Evolutionary conservation across 2,113 vertebrate genomes (phyloP).

Genomic region (Montifringilla adamsi): DNA sequence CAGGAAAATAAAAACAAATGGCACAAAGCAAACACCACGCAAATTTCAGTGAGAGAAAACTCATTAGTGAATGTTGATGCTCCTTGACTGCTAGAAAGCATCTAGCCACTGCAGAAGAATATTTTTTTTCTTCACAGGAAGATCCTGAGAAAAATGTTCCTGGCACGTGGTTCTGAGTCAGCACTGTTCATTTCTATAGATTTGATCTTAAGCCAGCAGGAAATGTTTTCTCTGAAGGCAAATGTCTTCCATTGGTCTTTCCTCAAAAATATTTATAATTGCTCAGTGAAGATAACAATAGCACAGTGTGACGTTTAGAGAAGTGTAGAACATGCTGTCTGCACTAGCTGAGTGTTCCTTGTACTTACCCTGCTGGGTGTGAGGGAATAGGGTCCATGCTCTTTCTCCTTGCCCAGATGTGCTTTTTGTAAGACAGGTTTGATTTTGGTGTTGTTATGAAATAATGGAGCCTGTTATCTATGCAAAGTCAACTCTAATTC

Average conservation of each 20-base stretch:
- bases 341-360: neutral
- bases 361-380: neutral
- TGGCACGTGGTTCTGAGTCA: neutral
- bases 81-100: neutral
- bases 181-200: neutral
- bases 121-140: neutral
- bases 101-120: neutral
- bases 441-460: neutral
- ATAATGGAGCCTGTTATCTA: conserved; percentile 7
- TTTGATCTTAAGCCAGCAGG: neutral
- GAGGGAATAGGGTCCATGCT: neutral
- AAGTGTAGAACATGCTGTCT: fast-evolving
- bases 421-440: neutral
- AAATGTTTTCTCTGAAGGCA: conserved; percentile 24
- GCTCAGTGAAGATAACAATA: neutral
- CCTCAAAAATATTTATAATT: neutral
- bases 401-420: neutral
- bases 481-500: conserved; percentile 42
- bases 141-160: neutral
- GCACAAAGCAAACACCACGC: neutral
- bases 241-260: conserved; percentile 10
- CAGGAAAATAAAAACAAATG: conserved; percentile 55
- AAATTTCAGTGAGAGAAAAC: conserved; percentile 35
- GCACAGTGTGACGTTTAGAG: neutral
- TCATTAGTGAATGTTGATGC: neutral